Base-by-base conservation (phyloP, 1,140 invertebrate genomes). In the Megathymus violae region DNA sequence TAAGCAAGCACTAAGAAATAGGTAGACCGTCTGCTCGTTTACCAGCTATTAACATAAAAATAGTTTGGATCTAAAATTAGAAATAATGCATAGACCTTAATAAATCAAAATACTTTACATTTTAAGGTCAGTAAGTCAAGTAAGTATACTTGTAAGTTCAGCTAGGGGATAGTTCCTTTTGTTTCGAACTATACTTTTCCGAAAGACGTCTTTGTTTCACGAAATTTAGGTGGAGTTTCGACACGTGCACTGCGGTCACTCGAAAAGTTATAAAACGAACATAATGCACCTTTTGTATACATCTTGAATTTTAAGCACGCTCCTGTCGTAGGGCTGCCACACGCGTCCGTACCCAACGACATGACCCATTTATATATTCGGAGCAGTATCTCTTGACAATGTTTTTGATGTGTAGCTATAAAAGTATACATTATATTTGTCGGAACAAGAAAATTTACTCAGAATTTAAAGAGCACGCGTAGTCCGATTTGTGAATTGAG, bases 281-380 rank as follows among this genome's bases (percentile, higher is more conserved):
- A 84, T 79, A 84, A 82, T 72, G 71, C 74, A 19, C 64, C 74
- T 71, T 82, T 85, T 85, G 77, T 84, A 79, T 38, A 64, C 54
- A 66, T 69, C 70, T 69, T 52, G 58, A 62, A 59, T 74, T 68
- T 71, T 69, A 76, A 71, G 62, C 71, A 66, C 56, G 67, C 69
- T 64, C 62, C 41, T 38, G 56, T 22, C 25, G 56, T 59, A 59
- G 56, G 56, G 43, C 6, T 34, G 56, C 56, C 56, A 59, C 17
- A 59, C 56, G 43, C 56, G 47, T 10, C 11, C n/a, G 27, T 25
- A 19, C 4, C 10, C n/a, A n/a, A 34, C 14, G 56, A 59, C 56
- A 59, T 47, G 43, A 36, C 43, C 41, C 41, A 25, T 47, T 47
- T 59, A 13, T 59, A 38, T 47, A 58, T 59, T 56, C 43, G 0